These are phyloP conservation scores for Alethe castanea DNA, from an alignment of 2,113 vertebrate species.

Conservation along the genomic window DNA sequence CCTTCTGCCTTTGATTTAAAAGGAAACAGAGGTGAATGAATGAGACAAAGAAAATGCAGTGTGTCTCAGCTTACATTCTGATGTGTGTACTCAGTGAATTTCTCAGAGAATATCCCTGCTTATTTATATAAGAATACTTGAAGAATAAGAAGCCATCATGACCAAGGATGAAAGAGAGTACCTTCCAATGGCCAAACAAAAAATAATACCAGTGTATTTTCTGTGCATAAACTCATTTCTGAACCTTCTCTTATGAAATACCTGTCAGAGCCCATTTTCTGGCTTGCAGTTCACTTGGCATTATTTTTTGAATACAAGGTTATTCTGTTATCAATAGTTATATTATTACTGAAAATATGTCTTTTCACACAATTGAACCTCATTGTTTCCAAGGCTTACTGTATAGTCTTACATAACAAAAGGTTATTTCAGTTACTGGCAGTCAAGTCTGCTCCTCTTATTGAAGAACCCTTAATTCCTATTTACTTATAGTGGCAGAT, in stretches of 20 bases:
- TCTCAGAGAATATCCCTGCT: not conserved
- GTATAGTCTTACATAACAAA: not conserved
- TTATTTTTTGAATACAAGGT: conserved; percentile 52
- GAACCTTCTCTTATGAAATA: conserved; percentile 40
- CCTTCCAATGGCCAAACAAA: not conserved
- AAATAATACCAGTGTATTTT: conserved; percentile 17
- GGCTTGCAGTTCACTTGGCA: not conserved
- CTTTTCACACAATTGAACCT: not conserved
- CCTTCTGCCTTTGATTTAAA: not conserved
- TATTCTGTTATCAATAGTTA: conserved; percentile 49
- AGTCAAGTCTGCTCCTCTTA: not conserved
- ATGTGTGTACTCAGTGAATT: not conserved
- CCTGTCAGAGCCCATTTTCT: conserved; percentile 46
- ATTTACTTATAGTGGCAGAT: not conserved
- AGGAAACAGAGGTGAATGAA: not conserved
- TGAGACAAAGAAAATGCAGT: not conserved
- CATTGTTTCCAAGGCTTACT: not conserved
- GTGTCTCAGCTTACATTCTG: not conserved
- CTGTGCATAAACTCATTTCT: conserved; percentile 30
- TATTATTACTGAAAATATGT: conserved; percentile 37
- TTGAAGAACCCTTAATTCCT: not conserved
- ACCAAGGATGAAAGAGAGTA: not conserved
- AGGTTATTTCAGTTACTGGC: not conserved
- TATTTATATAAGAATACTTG: not conserved
- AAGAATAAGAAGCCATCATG: not conserved